Base-by-base conservation (phyloP, 2,113 vertebrate genomes). In the Sturnira hondurensis region DNA sequence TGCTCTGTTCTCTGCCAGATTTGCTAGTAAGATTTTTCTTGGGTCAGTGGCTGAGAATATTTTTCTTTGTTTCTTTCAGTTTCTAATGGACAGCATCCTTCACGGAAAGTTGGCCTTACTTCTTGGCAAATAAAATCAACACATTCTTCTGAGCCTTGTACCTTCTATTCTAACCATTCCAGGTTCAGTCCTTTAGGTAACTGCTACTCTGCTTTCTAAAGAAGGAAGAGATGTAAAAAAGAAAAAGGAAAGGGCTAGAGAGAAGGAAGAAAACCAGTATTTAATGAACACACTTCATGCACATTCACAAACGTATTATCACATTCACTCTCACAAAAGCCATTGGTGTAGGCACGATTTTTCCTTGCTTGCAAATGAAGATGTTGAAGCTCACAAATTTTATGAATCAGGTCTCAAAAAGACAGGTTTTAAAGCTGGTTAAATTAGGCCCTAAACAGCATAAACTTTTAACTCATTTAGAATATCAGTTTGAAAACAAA, bases 1-100 rank as follows among this genome's bases (percentile, higher is more conserved):
- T 95, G 38, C 45, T 86, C 6, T 96, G 74, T 96, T 81, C 61
- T 89, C 41, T 95, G 71, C 78, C 94, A 96, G n/a, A 86, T 70
- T 94, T 95, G 16, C 38, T 58, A 82, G 73, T 67, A 74, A 77
- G 26, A 78, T 83, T 93, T 91, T 92, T 92, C 73, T 82, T 70
- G 73, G 73, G 67, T 95, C 71, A 91, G 78, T 88, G 67, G 47
- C 91, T 76, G 52, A 89, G 38, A 92, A 89, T 91, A 77, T 93
- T 93, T 70, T 84, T 36, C 71, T 96, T 91, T 84, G 24, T 86
- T 88, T 94, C 45, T 94, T 83, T 94, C 38, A 26, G 20, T 89
- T 76, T 89, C 78, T 85, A 86, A 70, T 14, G 63, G 33, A 88
- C 61, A 86, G 19, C 2, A 31, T 87, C 28, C 8, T 81, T 89